These are phyloP conservation scores for Dasysyrphus tricinctus DNA, from an alignment of 2,888 invertebrate genomes.

Conservation along the genomic window DNA sequence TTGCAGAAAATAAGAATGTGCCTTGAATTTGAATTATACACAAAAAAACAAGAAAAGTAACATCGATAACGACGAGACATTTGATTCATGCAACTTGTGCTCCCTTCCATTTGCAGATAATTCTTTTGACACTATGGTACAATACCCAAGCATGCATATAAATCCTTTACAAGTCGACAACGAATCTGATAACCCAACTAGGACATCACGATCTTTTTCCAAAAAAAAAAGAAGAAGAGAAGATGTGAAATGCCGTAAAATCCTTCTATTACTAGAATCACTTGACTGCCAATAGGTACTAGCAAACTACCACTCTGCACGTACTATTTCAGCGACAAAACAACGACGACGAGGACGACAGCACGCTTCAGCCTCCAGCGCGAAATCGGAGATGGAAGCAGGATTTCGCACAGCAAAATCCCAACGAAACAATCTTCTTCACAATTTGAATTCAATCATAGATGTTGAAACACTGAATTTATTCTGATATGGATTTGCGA, in stretches of 20 bases:
- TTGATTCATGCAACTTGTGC: constrained; percentile 72
- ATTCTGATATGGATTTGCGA: constrained; percentile 70
- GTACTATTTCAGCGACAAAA: constrained; percentile 38
- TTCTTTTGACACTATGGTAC: constrained; percentile 66
- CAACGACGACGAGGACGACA: constrained; percentile 1
- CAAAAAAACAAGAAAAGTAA: constrained; percentile 59
- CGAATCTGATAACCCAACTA: constrained; percentile 43
- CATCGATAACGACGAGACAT: constrained; percentile 69
- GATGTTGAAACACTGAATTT: constrained; percentile 74
- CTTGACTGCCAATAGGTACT: constrained; percentile 42
- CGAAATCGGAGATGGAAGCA: constrained; percentile 60
- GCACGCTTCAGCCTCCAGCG: constrained; percentile 59
- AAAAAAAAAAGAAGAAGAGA: constrained; percentile 14
- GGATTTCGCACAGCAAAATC: constrained; percentile 58
- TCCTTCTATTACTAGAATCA: constrained; percentile 67
- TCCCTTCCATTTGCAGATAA: constrained; percentile 42
- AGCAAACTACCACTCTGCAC: constrained; percentile 48
- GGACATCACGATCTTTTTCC: constrained; percentile 56
- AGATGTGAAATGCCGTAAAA: constrained; percentile 55
- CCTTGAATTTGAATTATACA: constrained; percentile 60
- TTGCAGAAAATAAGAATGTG: constrained; percentile 63
- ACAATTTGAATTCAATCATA: constrained; percentile 76
- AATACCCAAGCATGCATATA: constrained; percentile 72
- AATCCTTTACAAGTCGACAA: constrained; percentile 54
- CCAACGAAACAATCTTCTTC: constrained; percentile 75